Percentiles rank a stretch among this genome's conserved stretches.
Conservation (phyloP, 2,113 vertebrate genomes). For the Anoplopoma fimbria region DNA sequence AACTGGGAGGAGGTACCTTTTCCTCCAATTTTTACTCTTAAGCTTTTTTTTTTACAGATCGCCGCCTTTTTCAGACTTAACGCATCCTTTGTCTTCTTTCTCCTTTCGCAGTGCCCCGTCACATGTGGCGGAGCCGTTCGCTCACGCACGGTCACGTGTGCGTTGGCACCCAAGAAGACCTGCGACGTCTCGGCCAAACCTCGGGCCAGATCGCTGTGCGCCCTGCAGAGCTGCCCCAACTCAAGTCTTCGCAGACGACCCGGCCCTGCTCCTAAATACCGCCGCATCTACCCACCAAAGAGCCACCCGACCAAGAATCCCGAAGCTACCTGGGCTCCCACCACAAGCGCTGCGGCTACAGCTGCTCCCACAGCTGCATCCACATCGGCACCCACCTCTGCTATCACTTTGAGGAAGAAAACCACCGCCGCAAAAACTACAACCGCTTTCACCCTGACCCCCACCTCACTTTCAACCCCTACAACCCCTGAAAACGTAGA, state of each 20-base stretch:
- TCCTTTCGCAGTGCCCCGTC: constrained; percentile 89
- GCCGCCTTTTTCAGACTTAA: not conserved
- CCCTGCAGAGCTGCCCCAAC: constrained; percentile 90
- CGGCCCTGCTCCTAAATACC: constrained; percentile 55
- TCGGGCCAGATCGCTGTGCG: constrained; percentile 91
- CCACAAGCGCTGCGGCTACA: constrained; percentile 25
- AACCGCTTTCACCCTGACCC: constrained; percentile 21
- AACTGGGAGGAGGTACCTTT: constrained; percentile 90
- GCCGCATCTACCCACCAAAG: constrained; percentile 55
- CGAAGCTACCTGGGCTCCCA: constrained; percentile 36
- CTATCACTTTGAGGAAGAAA: constrained; percentile 27
- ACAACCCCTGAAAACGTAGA: constrained; percentile 57
- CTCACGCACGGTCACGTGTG: constrained; percentile 89
- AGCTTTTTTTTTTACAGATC: not conserved
- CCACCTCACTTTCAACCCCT: constrained; percentile 22
- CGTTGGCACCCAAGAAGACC: constrained; percentile 79
- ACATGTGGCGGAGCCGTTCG: constrained; percentile 93
- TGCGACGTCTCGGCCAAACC: constrained; percentile 90
- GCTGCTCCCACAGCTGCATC: constrained; percentile 51
- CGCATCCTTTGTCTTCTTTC: not conserved
- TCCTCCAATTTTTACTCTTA: not conserved
- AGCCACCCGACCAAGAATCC: constrained; percentile 29
- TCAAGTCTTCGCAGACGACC: constrained; percentile 72
- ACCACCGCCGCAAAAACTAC: constrained; percentile 39
- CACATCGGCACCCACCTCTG: constrained; percentile 29